Percentiles rank a stretch among this genome's conserved stretches.
These are phyloP conservation scores for Poecilia latipinna DNA, from an alignment of 2,113 vertebrate genomes.

Conservation along the genomic window DNA sequence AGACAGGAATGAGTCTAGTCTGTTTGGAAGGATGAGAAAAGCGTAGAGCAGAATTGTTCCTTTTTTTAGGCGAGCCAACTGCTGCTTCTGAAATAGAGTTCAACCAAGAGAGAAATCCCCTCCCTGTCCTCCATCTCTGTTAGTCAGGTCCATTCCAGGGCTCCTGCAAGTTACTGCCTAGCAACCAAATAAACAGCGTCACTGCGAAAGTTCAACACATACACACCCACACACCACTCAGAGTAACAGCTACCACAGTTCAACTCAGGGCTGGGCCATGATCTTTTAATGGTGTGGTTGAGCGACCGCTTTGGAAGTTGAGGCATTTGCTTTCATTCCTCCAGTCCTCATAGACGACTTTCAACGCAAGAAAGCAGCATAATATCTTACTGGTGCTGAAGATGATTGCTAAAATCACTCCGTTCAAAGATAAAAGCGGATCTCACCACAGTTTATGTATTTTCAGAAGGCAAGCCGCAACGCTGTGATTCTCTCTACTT, in stretches of 20 bases:
- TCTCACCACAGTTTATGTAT: neutral
- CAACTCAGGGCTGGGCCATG: constrained; percentile 3
- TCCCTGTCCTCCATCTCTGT: constrained; percentile 35
- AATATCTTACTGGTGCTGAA: neutral
- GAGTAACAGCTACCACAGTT: constrained; percentile 6
- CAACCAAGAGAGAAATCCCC: constrained; percentile 22
- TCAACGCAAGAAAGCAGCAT: neutral
- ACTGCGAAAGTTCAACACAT: constrained; percentile 34
- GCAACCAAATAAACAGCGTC: constrained; percentile 74
- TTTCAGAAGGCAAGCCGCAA: neutral
- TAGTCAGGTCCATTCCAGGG: constrained; percentile 66
- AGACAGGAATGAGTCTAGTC: neutral
- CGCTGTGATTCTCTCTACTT: no score
- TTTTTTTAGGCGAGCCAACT: constrained; percentile 2
- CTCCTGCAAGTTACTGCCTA: constrained; percentile 60
- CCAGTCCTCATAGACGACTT: no score
- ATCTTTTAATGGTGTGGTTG: neutral
- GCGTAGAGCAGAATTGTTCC: neutral
- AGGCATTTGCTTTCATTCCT: neutral
- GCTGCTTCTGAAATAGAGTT: constrained; percentile 27
- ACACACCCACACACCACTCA: constrained; percentile 21
- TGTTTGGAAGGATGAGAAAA: neutral
- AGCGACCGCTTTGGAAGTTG: neutral
- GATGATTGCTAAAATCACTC: neutral
- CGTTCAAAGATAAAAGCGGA: neutral